Base-by-base conservation (phyloP, 2,797 vertebrate species). In the Dromococcyx pavoninus region DNA sequence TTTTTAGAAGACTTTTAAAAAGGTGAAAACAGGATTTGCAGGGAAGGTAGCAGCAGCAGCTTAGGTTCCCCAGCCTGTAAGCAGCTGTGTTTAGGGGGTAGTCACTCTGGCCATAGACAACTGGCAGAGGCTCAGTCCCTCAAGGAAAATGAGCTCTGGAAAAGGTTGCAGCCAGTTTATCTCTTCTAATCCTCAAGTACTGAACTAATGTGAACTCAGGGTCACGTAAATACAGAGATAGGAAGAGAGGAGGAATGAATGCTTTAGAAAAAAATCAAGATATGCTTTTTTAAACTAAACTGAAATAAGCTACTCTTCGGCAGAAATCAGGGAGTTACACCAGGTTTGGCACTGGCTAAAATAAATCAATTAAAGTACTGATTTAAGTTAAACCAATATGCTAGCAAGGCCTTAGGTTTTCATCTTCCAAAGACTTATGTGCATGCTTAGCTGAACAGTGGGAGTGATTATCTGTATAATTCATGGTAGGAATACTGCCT, bases 351-450 rank as follows among this genome's bases (percentile, higher is more conserved):
- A n/a, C 65, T 80, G 61, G 35, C 75, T 87, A 95, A 93, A 92
- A 94, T 92, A 92, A 94, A 96, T 95, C 95, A 94, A 51, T 96
- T 95, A 89, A 94, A 95, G 75, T 61, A 93, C 90, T 76, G 88
- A 87, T 89, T 94, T 93, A 93, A 94, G 90, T 92, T 94, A 95
- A 96, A 95, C 89, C 86, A 89, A 94, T 91, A 93, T 82, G 86
- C 91, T 85, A 90, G 91, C 83, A 82, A 96, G 86, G 65, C 77
- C 91, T 88, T 93, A 91, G 91, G 57, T 95, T 94, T 95, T 94
- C 89, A 94, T 96, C 88, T 93, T 94, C 51, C 89, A 58, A 94
- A 94, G 96, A 87, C 89, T 91, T 91, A 91, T 50, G 72, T 79
- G 78, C 78, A 79, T 77, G 91, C 77, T 94, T 91, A 90, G 69